Conservation (phyloP, 2,888 invertebrate genomes). For the Drosophila tanythrix region DNA sequence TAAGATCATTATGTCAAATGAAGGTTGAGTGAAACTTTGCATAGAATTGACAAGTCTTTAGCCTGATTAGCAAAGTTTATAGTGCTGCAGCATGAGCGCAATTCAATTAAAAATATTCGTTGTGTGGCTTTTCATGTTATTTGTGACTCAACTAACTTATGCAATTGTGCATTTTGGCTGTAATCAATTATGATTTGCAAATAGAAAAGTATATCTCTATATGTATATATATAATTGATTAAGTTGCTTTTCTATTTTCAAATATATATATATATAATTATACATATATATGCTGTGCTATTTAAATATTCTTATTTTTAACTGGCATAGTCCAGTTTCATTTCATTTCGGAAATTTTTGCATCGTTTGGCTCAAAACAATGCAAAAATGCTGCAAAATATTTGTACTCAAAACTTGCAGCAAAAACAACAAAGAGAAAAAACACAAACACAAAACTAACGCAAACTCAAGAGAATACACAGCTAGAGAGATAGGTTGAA, state of each 20-base stretch:
- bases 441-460: conserved; percentile 14
- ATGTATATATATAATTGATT: neutral
- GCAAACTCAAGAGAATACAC: conserved; percentile 29
- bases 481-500: neutral
- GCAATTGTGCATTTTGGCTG: conserved; percentile 7
- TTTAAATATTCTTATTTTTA: neutral
- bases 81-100: conserved; percentile 5
- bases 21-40: conserved; percentile 5
- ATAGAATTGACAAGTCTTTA: conserved; percentile 10
- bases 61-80: conserved; percentile 21
- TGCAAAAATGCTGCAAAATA: conserved; percentile 26
- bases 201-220: neutral
- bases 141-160: neutral
- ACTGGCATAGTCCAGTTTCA: conserved; percentile 9
- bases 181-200: conserved; percentile 30
- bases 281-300: neutral
- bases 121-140: conserved; percentile 18
- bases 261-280: neutral
- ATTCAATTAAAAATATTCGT: conserved; percentile 29
- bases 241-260: neutral
- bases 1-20: neutral
- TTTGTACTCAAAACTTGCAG: conserved; percentile 27
- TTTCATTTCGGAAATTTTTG: conserved; percentile 10
- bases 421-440: conserved; percentile 21
- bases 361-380: conserved; percentile 7